Conservation (phyloP, 2,888 invertebrate genomes). For the Amphipyra berbera region DNA sequence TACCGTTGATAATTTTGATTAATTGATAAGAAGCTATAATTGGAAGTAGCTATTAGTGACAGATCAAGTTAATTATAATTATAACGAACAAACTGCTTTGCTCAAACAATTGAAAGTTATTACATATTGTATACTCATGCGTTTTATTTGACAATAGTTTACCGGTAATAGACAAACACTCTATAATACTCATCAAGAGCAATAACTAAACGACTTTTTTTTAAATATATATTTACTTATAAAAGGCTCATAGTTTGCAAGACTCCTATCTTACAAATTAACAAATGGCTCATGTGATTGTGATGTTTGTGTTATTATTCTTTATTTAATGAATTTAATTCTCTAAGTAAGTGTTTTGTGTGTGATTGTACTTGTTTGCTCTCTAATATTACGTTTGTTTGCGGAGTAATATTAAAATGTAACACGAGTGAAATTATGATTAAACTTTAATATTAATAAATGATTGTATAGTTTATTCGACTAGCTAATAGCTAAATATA, state of each 20-base stretch:
- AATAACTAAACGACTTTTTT: neutral
- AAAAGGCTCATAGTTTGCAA: slow-evolving; percentile 22
- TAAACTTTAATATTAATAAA: slow-evolving; percentile 27
- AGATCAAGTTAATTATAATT: slow-evolving; percentile 7
- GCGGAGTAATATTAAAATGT: slow-evolving; percentile 16
- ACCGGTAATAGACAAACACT: neutral
- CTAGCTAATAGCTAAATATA: slow-evolving; percentile 1
- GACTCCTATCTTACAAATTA: slow-evolving; percentile 19
- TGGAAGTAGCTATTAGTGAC: slow-evolving; percentile 2
- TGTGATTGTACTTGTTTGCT: slow-evolving; percentile 59
- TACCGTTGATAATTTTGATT: slow-evolving; percentile 37
- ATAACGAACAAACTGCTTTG: slow-evolving; percentile 20
- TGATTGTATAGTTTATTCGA: slow-evolving; percentile 9
- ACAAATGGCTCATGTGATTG: slow-evolving; percentile 57
- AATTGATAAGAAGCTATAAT: slow-evolving; percentile 25
- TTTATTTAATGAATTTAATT: slow-evolving; percentile 57
- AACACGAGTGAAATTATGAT: slow-evolving; percentile 43
- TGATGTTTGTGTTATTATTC: slow-evolving; percentile 54
- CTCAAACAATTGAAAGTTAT: slow-evolving; percentile 25
- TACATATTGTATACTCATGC: slow-evolving; percentile 11
- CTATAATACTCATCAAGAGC: slow-evolving; percentile 1
- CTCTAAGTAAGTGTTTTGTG: slow-evolving; percentile 51
- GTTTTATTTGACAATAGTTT: slow-evolving; percentile 38
- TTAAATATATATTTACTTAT: neutral
- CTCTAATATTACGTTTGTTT: slow-evolving; percentile 44